A percentile compares a stretch with the other conserved stretches of the same genome.
Conservation (phyloP, 2,888 invertebrate species). For the Phymatocera aterrima region DNA sequence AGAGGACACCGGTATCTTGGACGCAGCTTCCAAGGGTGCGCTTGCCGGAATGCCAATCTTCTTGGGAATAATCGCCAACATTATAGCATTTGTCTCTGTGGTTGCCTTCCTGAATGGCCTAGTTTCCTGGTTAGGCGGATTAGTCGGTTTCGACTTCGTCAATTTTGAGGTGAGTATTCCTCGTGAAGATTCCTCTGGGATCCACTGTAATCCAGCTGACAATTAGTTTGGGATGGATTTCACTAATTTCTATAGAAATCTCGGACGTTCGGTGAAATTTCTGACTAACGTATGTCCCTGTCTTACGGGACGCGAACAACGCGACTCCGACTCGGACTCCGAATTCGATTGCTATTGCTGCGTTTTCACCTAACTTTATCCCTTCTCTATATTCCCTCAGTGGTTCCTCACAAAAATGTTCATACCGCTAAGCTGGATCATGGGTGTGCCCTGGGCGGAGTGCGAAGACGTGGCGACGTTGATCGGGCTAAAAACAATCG, state of each 20-base stretch:
- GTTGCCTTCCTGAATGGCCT: constrained; percentile 90
- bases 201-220: too few species aligned
- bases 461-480: constrained; percentile 87
- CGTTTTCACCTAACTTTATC: neutral
- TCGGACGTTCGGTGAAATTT: too few species aligned
- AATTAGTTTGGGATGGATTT: too few species aligned
- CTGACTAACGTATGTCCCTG: too few species aligned
- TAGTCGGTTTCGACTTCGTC: constrained; percentile 82
- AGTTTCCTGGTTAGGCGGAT: constrained; percentile 86
- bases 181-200: too few species aligned
- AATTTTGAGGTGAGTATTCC: constrained; percentile 76
- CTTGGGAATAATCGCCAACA: constrained; percentile 91
- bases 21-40: constrained; percentile 95
- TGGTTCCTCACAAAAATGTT: constrained; percentile 91
- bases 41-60: constrained; percentile 87
- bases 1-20: constrained; percentile 88
- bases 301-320: too few species aligned
- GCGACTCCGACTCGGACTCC: neutral
- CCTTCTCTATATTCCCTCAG: too few species aligned
- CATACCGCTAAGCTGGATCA: constrained; percentile 91
- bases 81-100: constrained; percentile 94
- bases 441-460: constrained; percentile 88
- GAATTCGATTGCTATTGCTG: neutral
- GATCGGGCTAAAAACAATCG: constrained; percentile 92
- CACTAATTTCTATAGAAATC: too few species aligned